A percentile compares a stretch with the other conserved stretches of the same genome.
phyloP scores from a whole-genome alignment of 2,888 invertebrate genomes.

The Macropis europaea region DNA sequence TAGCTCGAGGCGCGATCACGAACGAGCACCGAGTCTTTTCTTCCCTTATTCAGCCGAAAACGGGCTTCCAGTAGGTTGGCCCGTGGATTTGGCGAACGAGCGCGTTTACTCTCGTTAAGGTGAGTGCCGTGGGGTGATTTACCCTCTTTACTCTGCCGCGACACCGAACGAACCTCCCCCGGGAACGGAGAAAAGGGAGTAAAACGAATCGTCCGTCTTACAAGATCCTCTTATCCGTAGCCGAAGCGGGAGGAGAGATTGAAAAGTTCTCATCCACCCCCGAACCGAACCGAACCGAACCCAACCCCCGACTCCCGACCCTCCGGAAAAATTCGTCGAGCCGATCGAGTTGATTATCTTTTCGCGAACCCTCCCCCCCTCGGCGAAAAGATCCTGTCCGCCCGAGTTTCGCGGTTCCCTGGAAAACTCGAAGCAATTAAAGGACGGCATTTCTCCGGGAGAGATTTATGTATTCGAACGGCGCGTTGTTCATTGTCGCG shows the following conservation, averaged over 20 bases:
- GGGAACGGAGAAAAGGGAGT: constrained; percentile 32
- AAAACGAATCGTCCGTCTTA: constrained; percentile 59
- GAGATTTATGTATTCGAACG: constrained; percentile 9
- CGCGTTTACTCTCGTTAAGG: constrained; percentile 69
- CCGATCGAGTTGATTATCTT: constrained; percentile 55
- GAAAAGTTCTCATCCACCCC: constrained; percentile 60
- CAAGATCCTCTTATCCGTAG: constrained; percentile 51
- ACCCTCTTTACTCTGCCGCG: constrained; percentile 58
- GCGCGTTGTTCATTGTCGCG: constrained; percentile 19
- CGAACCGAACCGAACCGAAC: too few relatives aligned
- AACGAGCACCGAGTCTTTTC: constrained; percentile 13
- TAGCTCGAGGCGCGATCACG: constrained; percentile 21
- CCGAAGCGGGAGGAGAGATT: constrained; percentile 49
- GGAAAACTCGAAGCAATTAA: background rate
- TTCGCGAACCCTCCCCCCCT: background rate
- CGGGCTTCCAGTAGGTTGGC: constrained; percentile 32
- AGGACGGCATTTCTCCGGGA: background rate
- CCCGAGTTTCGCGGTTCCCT: background rate
- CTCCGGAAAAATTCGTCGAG: constrained; percentile 38
- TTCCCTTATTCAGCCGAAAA: constrained; percentile 43
- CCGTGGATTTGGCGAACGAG: constrained; percentile 63
- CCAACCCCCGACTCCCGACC: too few relatives aligned
- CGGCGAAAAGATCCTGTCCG: background rate
- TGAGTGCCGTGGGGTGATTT: constrained; percentile 62
- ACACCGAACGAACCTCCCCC: constrained; percentile 47